These are phyloP conservation scores for Zosterops hypoxanthus DNA, from an alignment of 2,113 vertebrate species.

Conservation along the genomic window DNA sequence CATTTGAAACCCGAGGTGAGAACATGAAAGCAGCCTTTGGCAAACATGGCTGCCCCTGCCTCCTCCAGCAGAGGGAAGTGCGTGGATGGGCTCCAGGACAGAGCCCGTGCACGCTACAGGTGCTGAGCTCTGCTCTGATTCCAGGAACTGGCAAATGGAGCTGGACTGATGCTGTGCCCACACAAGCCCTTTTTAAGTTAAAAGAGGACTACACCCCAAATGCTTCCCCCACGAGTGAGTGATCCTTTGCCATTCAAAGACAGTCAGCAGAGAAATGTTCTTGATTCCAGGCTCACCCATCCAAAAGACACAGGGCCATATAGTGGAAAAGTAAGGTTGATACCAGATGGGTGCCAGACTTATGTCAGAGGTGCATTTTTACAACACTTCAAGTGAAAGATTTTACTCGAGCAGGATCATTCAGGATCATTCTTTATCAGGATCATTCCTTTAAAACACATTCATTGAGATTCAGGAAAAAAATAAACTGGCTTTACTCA, in stretches of 20 bases:
- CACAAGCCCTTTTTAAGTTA: not conserved
- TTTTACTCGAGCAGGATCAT: not conserved
- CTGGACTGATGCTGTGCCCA: not conserved
- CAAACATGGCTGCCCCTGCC: not conserved
- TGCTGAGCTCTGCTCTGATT: fast-evolving
- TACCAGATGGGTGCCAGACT: not conserved
- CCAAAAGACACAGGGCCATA: not conserved
- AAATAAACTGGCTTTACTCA: not conserved
- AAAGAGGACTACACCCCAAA: not conserved
- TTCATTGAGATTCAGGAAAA: not conserved
- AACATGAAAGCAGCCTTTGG: not conserved
- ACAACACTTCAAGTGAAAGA: not conserved
- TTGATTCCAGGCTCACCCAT: not conserved
- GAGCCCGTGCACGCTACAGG: fast-evolving
- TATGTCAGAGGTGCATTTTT: not conserved
- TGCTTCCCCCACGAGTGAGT: not conserved
- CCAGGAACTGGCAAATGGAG: fast-evolving
- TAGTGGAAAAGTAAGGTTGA: not conserved
- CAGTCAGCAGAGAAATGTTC: not conserved
- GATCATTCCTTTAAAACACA: not conserved
- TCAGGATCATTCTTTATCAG: not conserved
- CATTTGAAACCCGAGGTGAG: not conserved
- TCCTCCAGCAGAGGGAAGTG: not conserved
- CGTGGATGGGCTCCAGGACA: not conserved
- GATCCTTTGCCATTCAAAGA: not conserved